Evolutionary conservation across 2,888 invertebrate genomes (phyloP).

Genomic region (Eupithecia tripunctaria): DNA sequence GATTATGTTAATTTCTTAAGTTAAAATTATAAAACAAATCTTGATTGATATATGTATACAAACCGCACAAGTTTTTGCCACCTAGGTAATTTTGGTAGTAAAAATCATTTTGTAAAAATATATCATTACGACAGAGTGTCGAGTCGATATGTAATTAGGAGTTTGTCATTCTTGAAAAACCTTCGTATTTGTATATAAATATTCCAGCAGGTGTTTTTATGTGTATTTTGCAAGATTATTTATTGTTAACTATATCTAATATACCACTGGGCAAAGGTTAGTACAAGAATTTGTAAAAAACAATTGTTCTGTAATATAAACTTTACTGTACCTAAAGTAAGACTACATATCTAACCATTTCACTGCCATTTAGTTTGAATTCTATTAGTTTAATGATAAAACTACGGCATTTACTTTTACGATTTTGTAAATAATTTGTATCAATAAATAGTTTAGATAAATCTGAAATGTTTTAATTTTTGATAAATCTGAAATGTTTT

Average conservation of each 20-base stretch:
- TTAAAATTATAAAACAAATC: background rate
- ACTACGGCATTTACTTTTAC: constrained; percentile 35
- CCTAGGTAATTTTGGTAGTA: background rate
- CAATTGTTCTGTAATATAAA: background rate
- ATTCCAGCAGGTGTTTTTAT: background rate
- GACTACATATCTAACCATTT: background rate
- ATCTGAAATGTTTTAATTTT: background rate
- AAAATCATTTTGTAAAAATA: background rate
- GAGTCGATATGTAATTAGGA: too few species aligned
- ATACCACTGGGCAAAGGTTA: background rate
- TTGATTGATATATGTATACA: background rate
- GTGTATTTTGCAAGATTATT: background rate
- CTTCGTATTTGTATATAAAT: background rate
- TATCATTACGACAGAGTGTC: background rate
- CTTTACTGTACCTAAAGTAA: background rate
- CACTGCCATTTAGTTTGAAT: background rate
- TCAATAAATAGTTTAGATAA: constrained; percentile 56
- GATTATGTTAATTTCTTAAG: background rate
- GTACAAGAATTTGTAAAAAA: background rate
- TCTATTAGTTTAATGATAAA: too few species aligned
- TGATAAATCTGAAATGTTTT: constrained; percentile 11
- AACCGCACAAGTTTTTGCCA: background rate
- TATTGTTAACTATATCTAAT: background rate
- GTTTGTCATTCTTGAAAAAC: background rate
- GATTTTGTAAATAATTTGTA: constrained; percentile 66